A percentile compares a stretch with the other conserved stretches of the same genome.
Conservation (phyloP, 2,888 invertebrate genomes). For the Alsophila aescularia region DNA sequence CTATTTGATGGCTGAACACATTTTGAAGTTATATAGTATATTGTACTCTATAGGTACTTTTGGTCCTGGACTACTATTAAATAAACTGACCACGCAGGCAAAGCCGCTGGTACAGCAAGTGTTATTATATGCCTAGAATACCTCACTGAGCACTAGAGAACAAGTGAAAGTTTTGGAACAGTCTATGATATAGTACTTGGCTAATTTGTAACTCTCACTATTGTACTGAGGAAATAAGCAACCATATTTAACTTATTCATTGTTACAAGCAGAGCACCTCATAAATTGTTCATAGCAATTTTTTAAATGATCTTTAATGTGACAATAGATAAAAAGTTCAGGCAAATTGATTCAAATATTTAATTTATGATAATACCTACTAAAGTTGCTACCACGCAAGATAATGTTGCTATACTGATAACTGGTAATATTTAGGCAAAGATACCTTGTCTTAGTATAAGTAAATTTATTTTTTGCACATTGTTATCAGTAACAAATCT, state of each 20-base stretch:
- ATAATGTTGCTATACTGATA: not conserved
- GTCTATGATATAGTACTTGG: no score
- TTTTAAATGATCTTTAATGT: not conserved
- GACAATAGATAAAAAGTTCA: not conserved
- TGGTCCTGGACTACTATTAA: no score
- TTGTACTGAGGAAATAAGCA: not conserved
- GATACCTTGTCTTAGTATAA: not conserved
- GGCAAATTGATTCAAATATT: not conserved
- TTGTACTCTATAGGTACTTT: no score
- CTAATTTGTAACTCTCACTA: not conserved
- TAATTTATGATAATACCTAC: not conserved
- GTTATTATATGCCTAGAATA: not conserved
- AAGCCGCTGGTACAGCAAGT: no score
- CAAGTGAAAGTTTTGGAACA: no score
- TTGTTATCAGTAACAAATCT: not conserved
- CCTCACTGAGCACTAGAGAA: no score
- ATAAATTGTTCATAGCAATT: constrained; percentile 1
- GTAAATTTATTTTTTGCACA: not conserved
- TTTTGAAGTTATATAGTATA: no score
- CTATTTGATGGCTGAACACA: no score
- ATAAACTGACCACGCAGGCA: no score
- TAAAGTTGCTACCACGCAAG: not conserved
- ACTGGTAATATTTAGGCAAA: not conserved
- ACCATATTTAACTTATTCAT: not conserved
- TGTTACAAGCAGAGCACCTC: not conserved